Conservation (phyloP, 2,797 vertebrate genomes). For the Pogoniulus pusillus region DNA sequence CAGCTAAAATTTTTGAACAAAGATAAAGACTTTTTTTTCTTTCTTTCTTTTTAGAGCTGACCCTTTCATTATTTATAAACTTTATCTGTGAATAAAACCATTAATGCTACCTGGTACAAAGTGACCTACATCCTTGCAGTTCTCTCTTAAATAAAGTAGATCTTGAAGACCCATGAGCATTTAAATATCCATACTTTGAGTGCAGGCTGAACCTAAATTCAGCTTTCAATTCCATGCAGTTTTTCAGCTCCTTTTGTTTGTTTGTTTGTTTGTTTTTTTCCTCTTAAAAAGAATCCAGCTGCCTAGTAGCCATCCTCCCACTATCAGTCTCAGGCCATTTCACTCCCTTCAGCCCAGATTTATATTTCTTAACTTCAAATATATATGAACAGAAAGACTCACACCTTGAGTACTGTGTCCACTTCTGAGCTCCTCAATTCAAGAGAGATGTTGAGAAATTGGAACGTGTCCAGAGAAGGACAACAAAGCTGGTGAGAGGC, state of each 20-base stretch:
- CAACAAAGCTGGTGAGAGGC: too few relatives aligned
- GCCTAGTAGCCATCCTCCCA: neutral
- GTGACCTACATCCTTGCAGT: neutral
- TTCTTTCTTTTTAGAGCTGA: neutral
- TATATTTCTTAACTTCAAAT: neutral
- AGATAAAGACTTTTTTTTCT: neutral
- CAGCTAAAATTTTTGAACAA: neutral
- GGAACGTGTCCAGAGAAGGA: too few relatives aligned
- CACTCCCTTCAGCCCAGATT: neutral
- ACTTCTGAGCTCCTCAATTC: too few relatives aligned
- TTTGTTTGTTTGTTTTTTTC: too few relatives aligned
- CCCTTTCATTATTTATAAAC: constrained; percentile 5
- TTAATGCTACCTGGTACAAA: neutral
- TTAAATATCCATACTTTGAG: neutral
- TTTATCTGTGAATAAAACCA: neutral
- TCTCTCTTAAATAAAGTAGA: constrained; percentile 4
- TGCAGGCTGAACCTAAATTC: neutral
- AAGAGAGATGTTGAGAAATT: too few relatives aligned
- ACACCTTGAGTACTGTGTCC: too few relatives aligned
- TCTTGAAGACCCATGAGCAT: neutral
- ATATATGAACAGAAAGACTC: neutral
- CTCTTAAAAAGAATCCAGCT: neutral
- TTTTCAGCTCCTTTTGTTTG: neutral
- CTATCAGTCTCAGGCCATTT: neutral
- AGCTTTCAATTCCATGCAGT: neutral